Evolutionary conservation across 2,888 invertebrate genomes (phyloP).

Genomic region (Crepidodera aurea): DNA sequence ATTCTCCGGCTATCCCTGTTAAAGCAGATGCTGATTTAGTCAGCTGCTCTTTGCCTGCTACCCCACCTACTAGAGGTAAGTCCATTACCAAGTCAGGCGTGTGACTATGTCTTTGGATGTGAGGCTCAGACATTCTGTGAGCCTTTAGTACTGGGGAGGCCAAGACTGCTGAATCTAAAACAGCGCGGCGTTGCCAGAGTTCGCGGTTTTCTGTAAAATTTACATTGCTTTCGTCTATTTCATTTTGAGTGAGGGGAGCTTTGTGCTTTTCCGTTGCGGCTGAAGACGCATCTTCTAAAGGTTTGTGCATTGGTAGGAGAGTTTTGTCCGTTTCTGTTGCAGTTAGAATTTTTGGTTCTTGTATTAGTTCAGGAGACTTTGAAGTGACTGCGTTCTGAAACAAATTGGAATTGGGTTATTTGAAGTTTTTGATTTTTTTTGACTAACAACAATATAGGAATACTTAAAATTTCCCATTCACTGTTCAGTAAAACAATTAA

Average conservation of each 20-base stretch:
- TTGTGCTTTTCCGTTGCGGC: slow-evolving; percentile 8
- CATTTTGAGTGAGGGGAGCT: slow-evolving; percentile 33
- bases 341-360: neutral
- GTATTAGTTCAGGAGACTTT: slow-evolving; percentile 4
- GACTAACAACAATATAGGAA: neutral
- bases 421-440: neutral
- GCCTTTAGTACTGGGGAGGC: slow-evolving; percentile 53
- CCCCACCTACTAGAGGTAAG: slow-evolving; percentile 68
- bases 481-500: too few species aligned
- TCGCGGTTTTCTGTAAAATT: slow-evolving; percentile 65
- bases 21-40: slow-evolving; percentile 54
- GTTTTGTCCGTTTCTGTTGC: slow-evolving; percentile 4
- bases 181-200: slow-evolving; percentile 69
- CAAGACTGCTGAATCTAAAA: slow-evolving; percentile 61
- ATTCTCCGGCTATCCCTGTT: slow-evolving; percentile 51
- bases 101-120: slow-evolving; percentile 63
- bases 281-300: slow-evolving; percentile 5
- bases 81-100: slow-evolving; percentile 87
- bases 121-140: slow-evolving; percentile 59
- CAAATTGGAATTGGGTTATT: slow-evolving; percentile 6
- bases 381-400: slow-evolving; percentile 6
- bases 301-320: neutral
- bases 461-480: neutral
- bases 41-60: slow-evolving; percentile 56
- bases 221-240: slow-evolving; percentile 60